A percentile compares a stretch with the other conserved stretches of the same genome.
phyloP scores from a whole-genome alignment of 2,888 invertebrate genomes.

The Folsomia manolachei region DNA sequence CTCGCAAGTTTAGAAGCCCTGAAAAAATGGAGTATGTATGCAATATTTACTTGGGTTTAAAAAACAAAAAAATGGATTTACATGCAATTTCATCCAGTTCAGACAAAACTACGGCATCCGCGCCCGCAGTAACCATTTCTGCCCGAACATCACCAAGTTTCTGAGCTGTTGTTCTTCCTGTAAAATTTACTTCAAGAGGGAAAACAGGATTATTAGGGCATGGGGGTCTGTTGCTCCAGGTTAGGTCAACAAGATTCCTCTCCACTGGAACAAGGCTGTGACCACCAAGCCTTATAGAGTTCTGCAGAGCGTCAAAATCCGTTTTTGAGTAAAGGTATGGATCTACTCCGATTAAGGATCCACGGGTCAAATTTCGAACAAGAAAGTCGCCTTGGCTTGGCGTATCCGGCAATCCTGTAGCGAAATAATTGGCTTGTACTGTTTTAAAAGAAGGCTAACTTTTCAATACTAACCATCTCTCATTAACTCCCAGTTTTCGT shows the following conservation, averaged over 20 bases:
- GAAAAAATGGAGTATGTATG: constrained; percentile 27
- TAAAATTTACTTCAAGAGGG: constrained; percentile 61
- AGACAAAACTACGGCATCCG: constrained; percentile 66
- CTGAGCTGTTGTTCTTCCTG: constrained; percentile 63
- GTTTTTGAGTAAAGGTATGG: constrained; percentile 68
- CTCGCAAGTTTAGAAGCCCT: constrained; percentile 82
- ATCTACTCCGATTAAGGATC: constrained; percentile 73
- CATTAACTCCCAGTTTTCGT: constrained; percentile 77
- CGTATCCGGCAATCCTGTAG: constrained; percentile 62
- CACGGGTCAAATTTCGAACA: constrained; percentile 61
- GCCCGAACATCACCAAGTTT: constrained; percentile 67
- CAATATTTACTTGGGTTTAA: too few species aligned
- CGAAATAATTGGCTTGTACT: background rate
- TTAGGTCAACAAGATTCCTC: constrained; percentile 69
- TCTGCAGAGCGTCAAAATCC: constrained; percentile 63
- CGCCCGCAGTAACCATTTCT: constrained; percentile 67
- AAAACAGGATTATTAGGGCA: constrained; percentile 59
- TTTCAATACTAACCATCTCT: constrained; percentile 63
- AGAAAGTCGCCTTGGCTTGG: constrained; percentile 72
- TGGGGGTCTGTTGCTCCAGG: constrained; percentile 64
- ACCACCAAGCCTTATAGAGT: constrained; percentile 62
- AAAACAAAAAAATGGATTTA: constrained; percentile 54
- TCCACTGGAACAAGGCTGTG: constrained; percentile 66
- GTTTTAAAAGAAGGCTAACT: background rate
- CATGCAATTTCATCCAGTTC: constrained; percentile 85